Evolutionary conservation across 2,113 vertebrate genomes (phyloP).

Genomic region (Oncorhynchus gorbuscha): DNA sequence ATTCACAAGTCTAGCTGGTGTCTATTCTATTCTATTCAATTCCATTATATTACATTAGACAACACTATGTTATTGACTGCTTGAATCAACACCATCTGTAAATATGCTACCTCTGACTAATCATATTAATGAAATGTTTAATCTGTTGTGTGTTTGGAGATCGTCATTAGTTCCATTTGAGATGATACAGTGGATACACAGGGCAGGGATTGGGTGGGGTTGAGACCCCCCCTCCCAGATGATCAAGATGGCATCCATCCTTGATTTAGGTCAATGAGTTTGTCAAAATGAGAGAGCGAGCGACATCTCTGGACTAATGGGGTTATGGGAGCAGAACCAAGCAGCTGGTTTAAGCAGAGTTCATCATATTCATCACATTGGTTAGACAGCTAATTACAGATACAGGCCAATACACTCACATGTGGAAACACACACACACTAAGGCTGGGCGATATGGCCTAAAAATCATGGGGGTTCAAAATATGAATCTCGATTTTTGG

Average conservation of each 20-base stretch:
- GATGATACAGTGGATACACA: conserved; percentile 19
- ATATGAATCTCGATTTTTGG: too few species aligned
- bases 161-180: conserved; percentile 46
- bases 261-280: conserved; percentile 78
- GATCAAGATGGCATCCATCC: conserved; percentile 67
- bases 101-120: conserved; percentile 46
- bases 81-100: conserved; percentile 34
- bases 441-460: too few species aligned
- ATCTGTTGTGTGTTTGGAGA: conserved; percentile 37
- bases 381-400: conserved; percentile 49
- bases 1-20: too few species aligned
- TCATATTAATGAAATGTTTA: conserved; percentile 22
- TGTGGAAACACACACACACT: conserved; percentile 7
- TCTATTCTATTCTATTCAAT: too few species aligned
- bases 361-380: conserved; percentile 15
- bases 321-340: conserved; percentile 55
- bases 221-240: conserved; percentile 42
- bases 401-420: conserved; percentile 17
- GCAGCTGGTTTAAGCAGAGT: conserved; percentile 47
- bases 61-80: background rate
- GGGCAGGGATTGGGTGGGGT: background rate
- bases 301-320: background rate
- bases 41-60: too few species aligned
- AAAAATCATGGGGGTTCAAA: too few species aligned
- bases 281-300: conserved; percentile 66